Evolutionary conservation across 2,113 vertebrate species (phyloP).

Genomic region (Clarias macrocephalus): DNA sequence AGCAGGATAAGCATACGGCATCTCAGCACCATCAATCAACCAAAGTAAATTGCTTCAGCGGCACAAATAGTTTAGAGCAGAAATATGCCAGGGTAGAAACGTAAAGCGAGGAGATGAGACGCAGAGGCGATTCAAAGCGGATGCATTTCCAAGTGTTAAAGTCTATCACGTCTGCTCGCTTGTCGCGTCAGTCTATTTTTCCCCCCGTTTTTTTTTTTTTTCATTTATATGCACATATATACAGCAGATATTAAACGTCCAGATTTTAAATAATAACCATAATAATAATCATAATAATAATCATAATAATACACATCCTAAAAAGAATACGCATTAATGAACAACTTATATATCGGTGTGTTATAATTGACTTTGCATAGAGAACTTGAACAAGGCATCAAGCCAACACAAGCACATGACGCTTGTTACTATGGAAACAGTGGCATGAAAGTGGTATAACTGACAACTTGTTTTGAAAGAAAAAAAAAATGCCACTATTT

Average conservation of each 20-base stretch:
- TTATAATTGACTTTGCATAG: neutral
- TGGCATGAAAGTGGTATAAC: neutral
- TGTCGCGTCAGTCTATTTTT: neutral
- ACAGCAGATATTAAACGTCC: neutral
- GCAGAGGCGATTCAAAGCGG: neutral
- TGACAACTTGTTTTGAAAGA: neutral
- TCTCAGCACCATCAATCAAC: slow-evolving; percentile 49
- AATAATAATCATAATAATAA: neutral
- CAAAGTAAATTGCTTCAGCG: slow-evolving; percentile 61
- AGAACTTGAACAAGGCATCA: neutral
- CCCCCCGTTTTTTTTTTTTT: neutral
- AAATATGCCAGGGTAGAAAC: slow-evolving; percentile 57
- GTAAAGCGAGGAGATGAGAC: slow-evolving; percentile 47
- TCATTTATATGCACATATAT: no score
- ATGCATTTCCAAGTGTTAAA: neutral
- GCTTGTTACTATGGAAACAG: neutral
- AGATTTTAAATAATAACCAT: neutral
- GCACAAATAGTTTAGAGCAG: slow-evolving; percentile 43
- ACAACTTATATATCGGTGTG: neutral
- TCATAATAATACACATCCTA: neutral
- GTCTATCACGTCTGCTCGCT: neutral
- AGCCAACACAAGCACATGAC: neutral
- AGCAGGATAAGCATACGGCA: slow-evolving; percentile 56
- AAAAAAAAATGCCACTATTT: neutral
- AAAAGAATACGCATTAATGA: no score